These are phyloP conservation scores for Lipophrys pholis DNA, from an alignment of 2,113 vertebrate species.

Conservation along the genomic window DNA sequence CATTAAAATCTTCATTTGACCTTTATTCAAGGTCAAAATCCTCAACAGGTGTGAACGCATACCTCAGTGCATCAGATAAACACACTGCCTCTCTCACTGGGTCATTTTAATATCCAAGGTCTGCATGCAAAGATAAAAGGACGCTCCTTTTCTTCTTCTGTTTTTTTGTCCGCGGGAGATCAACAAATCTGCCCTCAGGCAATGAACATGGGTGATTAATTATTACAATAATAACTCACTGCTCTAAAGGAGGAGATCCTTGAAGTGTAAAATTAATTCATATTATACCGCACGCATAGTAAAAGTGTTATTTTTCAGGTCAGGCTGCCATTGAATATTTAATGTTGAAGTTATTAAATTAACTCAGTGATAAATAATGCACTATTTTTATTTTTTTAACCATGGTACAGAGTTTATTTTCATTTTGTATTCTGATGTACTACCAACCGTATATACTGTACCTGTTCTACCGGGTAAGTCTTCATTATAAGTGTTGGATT, in stretches of 20 bases:
- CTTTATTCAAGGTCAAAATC: background rate
- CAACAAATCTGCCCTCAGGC: constrained; percentile 17
- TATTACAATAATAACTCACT: constrained; percentile 36
- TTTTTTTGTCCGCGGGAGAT: background rate
- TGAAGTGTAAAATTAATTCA: constrained; percentile 29
- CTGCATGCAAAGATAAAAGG: constrained; percentile 19
- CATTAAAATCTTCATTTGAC: too few species aligned
- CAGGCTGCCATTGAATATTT: background rate
- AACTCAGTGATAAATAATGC: background rate
- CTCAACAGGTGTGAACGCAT: background rate
- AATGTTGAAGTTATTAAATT: constrained; percentile 12
- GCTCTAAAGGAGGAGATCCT: constrained; percentile 13
- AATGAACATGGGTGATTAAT: constrained; percentile 30
- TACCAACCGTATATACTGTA: too few species aligned
- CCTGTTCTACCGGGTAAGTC: too few species aligned
- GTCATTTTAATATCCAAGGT: constrained; percentile 1
- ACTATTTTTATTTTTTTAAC: background rate
- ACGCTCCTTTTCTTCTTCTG: background rate
- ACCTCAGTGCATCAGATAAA: background rate
- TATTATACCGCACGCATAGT: background rate
- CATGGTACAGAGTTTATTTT: too few species aligned
- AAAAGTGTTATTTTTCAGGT: constrained; percentile 10
- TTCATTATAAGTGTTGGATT: too few species aligned
- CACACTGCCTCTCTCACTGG: background rate
- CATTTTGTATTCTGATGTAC: too few species aligned